phyloP scores from a whole-genome alignment of 37 sponge, comb jelly and placozoan species.

The Halichondria panicea region DNA sequence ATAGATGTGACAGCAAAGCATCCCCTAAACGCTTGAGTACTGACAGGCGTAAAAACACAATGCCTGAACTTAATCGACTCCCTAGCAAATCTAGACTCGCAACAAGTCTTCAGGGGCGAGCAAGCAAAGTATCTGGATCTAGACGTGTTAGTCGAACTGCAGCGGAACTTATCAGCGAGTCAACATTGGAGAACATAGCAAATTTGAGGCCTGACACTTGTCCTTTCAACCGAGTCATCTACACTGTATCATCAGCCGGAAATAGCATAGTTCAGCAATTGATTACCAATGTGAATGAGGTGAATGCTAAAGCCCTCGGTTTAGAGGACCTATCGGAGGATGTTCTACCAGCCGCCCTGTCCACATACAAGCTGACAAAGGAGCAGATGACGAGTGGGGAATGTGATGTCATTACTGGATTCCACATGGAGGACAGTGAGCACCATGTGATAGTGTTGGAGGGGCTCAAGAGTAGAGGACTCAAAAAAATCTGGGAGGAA shows the following conservation, averaged over 20 bases:
- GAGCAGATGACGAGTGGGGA: slow-evolving; percentile 30
- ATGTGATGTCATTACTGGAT: slow-evolving; percentile 71
- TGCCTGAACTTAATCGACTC: too few relatives aligned
- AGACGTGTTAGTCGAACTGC: too few relatives aligned
- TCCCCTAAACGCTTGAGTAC: too few relatives aligned
- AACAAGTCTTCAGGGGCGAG: too few relatives aligned
- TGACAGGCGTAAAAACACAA: too few relatives aligned
- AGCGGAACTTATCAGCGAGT: too few relatives aligned
- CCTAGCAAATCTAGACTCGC: too few relatives aligned
- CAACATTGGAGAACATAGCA: too few relatives aligned
- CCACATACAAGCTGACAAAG: slow-evolving; percentile 88
- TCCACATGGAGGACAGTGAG: slow-evolving; percentile 75
- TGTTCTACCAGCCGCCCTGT: slow-evolving; percentile 59
- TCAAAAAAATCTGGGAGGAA: slow-evolving; percentile 68
- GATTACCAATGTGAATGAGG: slow-evolving; percentile 40
- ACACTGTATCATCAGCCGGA: slow-evolving; percentile 40
- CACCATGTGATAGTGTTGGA: slow-evolving; percentile 83
- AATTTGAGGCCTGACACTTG: too few relatives aligned
- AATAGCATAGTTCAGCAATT: slow-evolving; percentile 34
- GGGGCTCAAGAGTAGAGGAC: slow-evolving; percentile 60
- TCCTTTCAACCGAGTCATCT: slow-evolving; percentile 86
- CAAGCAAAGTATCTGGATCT: too few relatives aligned
- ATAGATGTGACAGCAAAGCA: too few relatives aligned
- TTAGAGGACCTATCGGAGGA: slow-evolving; percentile 57
- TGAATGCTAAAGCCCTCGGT: slow-evolving; percentile 61